Evolutionary conservation across 2,797 vertebrate species (phyloP), one percentile per base, ranked within the genome.

Genomic region (Eleutherodactylus coqui): DNA sequence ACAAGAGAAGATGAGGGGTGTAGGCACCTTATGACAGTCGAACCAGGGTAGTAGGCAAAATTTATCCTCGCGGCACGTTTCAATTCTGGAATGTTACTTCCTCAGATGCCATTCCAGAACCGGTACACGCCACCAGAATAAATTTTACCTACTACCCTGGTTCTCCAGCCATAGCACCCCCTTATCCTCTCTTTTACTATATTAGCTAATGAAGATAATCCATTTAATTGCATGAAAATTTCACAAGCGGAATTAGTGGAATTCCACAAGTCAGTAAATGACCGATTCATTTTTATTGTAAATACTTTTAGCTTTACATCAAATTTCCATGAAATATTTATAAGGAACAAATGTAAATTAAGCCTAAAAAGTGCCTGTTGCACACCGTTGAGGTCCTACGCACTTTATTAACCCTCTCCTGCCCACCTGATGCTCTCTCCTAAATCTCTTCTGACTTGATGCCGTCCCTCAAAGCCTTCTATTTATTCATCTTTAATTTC

Each of bases 321-420:
- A 10, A n/a, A 32, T 16, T 16, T 10, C 16, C 7, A 24, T 76
- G 29, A 51, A 32, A 51, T 34, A 49, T 77, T 51, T 21, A 77
- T 53, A 10, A 36, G 19, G 21, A 53, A 53, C 4, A 77, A 34
- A 4, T 55, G 19, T 16, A 5, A 53, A 29, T 47, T 29, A 49
- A 19, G 29, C 62, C 17, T 2, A 7, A 64, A 43, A 64, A 43
- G 36, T 11, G 43, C 17, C 75, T 36, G 7, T 29, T 29, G 47
- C 29, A 36, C 73, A 53, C 75, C 75, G 14, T n/a, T 13, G 49
- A 3, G 34, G 45, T 47, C 58, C 5, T n/a, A 32, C 38, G 16
- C 32, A 5, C 79, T 69, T 67, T 29, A 38, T 70, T 82, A 53
- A 82, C 64, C 32, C 79, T 41, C 43, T 72, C 17, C 21, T 53